Evolutionary conservation across 2,888 invertebrate genomes (phyloP), one percentile per base, ranked within the genome.

Genomic region (Lamellibrachia columna): DNA sequence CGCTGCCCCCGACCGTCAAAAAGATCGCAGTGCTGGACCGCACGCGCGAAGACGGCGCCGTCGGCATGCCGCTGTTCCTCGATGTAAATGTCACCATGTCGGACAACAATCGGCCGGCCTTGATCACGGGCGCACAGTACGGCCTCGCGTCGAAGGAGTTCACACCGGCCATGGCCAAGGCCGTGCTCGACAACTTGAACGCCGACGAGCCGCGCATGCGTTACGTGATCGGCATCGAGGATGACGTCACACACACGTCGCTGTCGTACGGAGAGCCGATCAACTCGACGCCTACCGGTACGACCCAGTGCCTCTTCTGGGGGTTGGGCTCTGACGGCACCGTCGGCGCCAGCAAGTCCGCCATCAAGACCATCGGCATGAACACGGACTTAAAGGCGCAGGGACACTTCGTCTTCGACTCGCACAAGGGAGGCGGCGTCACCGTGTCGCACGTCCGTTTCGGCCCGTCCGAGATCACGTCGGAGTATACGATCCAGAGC

Each of bases 91-190:
- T 94, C 9, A 90, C 94, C 55, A 93, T 94, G 92, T 93, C 93
- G 4, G 93, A 94, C 40, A 58, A 92, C 52, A 91, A 90, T 3
- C 75, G 90, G 28, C 92, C 55, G n/a, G 91, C 93, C 11, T 92
- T 94, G 60, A 93, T 94, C 91, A 94, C 93, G 90, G 94, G 94
- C 53, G 94, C 93, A 0, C 93, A 93, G 92, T 94, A 94, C 90
- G 94, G 94, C 28, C 92, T 94, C 22, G 94, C 94, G 58, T 93
- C 93, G n/a, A 94, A 94, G 93, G 94, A 94, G 92, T 94, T 94
- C 93, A 94, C 94, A 7, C 94, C 94, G n/a, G 93, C 94, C 55
- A 94, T 94, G 94, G 93, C 92, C 91, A 93, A 94, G 91, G 93
- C 94, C 9, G 93, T 94, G 8, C 94, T 94, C 52, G 94, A 94